These are phyloP conservation scores for Crotalus tigris DNA, from an alignment of 2,113 vertebrate genomes.

Conservation along the genomic window DNA sequence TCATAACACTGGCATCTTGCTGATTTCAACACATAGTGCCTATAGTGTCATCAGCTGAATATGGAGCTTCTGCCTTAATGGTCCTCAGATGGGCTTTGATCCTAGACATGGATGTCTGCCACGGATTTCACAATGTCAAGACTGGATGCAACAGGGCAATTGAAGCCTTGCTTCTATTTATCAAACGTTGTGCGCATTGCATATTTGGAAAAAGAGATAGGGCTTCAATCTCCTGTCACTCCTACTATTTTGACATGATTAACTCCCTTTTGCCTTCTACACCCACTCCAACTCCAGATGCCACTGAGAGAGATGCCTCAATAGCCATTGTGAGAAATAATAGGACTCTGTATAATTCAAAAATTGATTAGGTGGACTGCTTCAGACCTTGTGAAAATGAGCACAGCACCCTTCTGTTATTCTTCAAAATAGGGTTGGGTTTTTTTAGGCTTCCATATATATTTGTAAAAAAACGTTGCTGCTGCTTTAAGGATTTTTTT, in stretches of 20 bases:
- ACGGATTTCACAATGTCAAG: not conserved
- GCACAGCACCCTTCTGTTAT: not conserved
- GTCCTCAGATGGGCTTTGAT: not conserved
- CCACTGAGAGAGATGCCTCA: not conserved
- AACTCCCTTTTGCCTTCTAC: not conserved
- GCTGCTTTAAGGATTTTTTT: not conserved
- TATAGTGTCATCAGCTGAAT: not conserved
- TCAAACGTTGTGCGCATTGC: not conserved
- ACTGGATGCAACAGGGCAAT: not conserved
- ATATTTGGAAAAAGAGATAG: not conserved
- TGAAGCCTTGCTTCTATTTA: not conserved
- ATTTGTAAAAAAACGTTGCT: not conserved
- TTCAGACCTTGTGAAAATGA: not conserved
- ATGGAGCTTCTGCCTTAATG: not conserved
- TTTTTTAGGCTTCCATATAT: not conserved
- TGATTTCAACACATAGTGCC: not conserved
- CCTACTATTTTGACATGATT: not conserved
- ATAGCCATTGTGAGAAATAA: not conserved
- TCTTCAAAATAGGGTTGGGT: not conserved
- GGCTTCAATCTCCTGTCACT: not conserved
- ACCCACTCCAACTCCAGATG: not conserved
- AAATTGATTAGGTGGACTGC: not conserved
- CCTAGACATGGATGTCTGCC: not conserved
- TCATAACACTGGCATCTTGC: not conserved
- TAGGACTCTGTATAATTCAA: not conserved